phyloP scores from a whole-genome alignment of 2,113 vertebrate species.

The Rissa tridactyla region DNA sequence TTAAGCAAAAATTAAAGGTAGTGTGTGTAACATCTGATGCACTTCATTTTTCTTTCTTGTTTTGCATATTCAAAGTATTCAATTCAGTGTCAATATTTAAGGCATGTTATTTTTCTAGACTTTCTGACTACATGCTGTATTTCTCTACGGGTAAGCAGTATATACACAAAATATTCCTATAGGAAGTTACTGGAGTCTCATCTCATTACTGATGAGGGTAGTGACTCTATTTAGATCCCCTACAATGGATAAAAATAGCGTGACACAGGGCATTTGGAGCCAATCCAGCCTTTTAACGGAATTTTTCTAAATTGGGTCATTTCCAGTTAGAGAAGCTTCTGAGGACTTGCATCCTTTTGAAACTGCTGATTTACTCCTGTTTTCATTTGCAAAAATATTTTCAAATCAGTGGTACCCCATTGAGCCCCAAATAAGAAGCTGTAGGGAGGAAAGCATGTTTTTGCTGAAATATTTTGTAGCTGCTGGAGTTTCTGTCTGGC shows the following conservation, averaged over 20 bases:
- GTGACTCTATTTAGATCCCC: not conserved
- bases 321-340: not conserved
- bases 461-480: not conserved
- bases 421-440: not conserved
- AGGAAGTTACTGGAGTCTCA: not conserved
- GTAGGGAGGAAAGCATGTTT: not conserved
- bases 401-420: not conserved
- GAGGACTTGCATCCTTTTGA: not conserved
- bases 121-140: not conserved
- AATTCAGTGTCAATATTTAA: not conserved
- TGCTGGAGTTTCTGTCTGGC: not conserved
- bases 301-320: not conserved
- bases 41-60: not conserved
- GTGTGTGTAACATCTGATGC: not conserved
- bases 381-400: slow-evolving; percentile 15
- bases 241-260: not conserved
- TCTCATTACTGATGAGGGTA: not conserved
- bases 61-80: not conserved
- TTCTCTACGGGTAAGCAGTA: not conserved
- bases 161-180: not conserved
- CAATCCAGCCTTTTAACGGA: not conserved
- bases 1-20: not conserved
- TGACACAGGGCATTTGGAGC: not conserved
- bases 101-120: not conserved
- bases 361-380: not conserved